Percentiles rank a stretch among this genome's conserved stretches.
These are phyloP conservation scores for Drosophila santomea DNA, from an alignment of 1,140 invertebrate genomes.

Conservation along the genomic window DNA sequence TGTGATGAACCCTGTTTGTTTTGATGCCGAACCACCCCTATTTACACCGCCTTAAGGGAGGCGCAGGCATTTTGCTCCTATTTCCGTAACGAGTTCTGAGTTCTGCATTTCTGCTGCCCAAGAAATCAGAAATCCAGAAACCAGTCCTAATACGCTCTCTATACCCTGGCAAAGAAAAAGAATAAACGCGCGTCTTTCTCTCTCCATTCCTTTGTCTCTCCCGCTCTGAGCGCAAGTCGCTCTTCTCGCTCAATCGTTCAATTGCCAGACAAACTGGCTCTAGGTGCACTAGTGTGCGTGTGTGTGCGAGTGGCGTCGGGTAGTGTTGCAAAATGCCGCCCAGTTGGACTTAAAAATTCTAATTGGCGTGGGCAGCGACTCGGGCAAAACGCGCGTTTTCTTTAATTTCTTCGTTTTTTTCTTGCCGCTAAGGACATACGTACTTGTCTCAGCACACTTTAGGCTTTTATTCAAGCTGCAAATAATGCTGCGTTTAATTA, in stretches of 20 bases:
- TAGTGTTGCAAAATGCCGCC: conserved; percentile 58
- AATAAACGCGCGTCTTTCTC: conserved; percentile 67
- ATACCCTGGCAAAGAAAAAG: conserved; percentile 38
- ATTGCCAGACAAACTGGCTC: conserved; percentile 61
- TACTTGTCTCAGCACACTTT: conserved; percentile 2
- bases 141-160: conserved; percentile 28
- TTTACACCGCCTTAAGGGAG: background rate
- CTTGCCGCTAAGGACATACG: background rate
- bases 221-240: conserved; percentile 64
- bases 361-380: conserved; percentile 67
- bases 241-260: conserved; percentile 63
- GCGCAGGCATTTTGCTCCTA: conserved; percentile 1
- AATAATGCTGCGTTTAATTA: too few relatives aligned
- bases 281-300: conserved; percentile 38
- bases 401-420: conserved; percentile 16
- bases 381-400: conserved; percentile 51
- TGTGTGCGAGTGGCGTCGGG: conserved; percentile 30
- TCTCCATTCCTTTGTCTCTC: conserved; percentile 6
- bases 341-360: conserved; percentile 69
- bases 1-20: conserved; percentile 13
- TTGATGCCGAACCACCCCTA: conserved; percentile 22
- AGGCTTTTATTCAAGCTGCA: background rate
- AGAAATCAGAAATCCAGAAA: conserved; percentile 2
- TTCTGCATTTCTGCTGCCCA: conserved; percentile 7
- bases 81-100: conserved; percentile 2